Percentiles rank a stretch among this genome's conserved stretches.
phyloP scores from a whole-genome alignment of 2,797 vertebrate genomes.

The Falco peregrinus region DNA sequence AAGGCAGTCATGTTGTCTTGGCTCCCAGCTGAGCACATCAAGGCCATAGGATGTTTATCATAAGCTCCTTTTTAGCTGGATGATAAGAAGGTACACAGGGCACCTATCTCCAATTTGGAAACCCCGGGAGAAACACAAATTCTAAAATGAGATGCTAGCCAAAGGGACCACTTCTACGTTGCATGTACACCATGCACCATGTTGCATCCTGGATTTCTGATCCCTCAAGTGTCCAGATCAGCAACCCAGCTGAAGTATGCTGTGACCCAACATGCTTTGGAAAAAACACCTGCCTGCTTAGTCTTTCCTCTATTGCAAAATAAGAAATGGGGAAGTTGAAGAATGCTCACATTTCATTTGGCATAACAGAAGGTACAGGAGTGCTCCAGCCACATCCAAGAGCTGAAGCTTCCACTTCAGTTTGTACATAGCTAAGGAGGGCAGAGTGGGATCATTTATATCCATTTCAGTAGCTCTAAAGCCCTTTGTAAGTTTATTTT shows the following conservation, averaged over 20 bases:
- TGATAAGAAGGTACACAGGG: not conserved
- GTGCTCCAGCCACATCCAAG: not conserved
- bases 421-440: not conserved
- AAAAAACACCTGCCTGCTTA: not conserved
- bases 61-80: not conserved
- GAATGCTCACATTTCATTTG: rapidly evolving
- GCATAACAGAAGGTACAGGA: not conserved
- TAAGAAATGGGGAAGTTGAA: not conserved
- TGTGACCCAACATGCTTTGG: not conserved
- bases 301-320: not conserved
- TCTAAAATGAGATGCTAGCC: not conserved
- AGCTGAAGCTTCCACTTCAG: not conserved
- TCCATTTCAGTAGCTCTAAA: not conserved
- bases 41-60: not conserved
- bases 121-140: not conserved
- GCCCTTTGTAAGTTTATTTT: not conserved
- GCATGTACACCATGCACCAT: not conserved
- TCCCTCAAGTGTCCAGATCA: not conserved
- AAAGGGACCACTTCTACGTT: not conserved
- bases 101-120: not conserved
- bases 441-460: not conserved
- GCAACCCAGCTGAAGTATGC: not conserved
- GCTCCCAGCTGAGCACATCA: not conserved
- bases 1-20: not conserved
- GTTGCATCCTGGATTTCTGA: not conserved